phyloP scores from a whole-genome alignment of 2,113 vertebrate species.

The Theristicus caerulescens region DNA sequence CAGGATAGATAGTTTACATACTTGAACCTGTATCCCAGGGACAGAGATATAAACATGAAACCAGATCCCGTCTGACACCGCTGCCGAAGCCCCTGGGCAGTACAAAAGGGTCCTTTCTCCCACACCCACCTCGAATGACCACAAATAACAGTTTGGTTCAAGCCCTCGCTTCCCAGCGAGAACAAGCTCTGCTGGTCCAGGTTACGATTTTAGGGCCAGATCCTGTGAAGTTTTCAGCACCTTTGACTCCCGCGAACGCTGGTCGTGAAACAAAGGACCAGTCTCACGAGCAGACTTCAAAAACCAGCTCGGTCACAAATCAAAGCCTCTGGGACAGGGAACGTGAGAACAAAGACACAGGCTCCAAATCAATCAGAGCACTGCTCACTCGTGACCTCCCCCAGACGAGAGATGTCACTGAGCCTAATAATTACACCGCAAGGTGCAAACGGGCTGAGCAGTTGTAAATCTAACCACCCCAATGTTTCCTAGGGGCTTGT shows the following conservation, averaged over 20 bases:
- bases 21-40: slow-evolving; percentile 78
- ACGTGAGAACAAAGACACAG: background rate
- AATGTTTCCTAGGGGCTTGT: background rate
- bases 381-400: background rate
- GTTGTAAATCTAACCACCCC: background rate
- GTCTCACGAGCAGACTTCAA: background rate
- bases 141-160: background rate
- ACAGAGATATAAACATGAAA: slow-evolving; percentile 76
- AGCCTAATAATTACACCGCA: background rate
- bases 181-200: background rate
- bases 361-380: background rate
- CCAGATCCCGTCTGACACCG: slow-evolving; percentile 57
- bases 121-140: background rate
- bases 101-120: slow-evolving; percentile 44
- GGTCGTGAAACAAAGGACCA: background rate
- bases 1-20: slow-evolving; percentile 77
- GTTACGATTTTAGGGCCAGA: background rate
- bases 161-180: background rate
- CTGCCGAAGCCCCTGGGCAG: slow-evolving; percentile 56
- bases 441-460: background rate
- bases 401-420: background rate
- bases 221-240: background rate
- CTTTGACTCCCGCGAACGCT: rapidly evolving
- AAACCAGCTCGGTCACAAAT: background rate
- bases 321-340: background rate